Evolutionary conservation across 2,888 invertebrate species (phyloP).

Genomic region (Unio pictorum): DNA sequence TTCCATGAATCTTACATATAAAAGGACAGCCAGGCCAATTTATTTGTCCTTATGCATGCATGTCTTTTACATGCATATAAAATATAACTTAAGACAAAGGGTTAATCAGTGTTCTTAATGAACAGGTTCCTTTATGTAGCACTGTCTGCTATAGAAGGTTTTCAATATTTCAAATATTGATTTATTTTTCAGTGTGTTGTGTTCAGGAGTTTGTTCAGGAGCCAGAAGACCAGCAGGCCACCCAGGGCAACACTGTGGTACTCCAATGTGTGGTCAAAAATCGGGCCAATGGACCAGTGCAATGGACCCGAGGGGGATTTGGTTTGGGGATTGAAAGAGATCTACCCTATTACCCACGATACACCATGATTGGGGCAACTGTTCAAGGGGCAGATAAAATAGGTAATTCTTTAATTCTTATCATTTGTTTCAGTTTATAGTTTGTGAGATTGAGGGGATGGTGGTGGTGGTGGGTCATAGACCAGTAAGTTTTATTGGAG

Average conservation of each 20-base stretch:
- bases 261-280: slow-evolving; percentile 92
- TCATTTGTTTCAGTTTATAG: not conserved
- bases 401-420: slow-evolving; percentile 16
- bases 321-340: slow-evolving; percentile 93
- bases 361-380: slow-evolving; percentile 92
- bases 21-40: too few species aligned
- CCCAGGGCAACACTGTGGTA: slow-evolving; percentile 89
- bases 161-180: not conserved
- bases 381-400: slow-evolving; percentile 18
- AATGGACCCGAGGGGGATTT: slow-evolving; percentile 95
- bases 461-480: too few species aligned
- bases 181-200: slow-evolving; percentile 42
- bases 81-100: too few species aligned
- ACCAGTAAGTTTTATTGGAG: too few species aligned
- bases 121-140: too few species aligned
- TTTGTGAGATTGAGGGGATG: too few species aligned
- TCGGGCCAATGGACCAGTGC: slow-evolving; percentile 86
- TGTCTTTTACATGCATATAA: too few species aligned
- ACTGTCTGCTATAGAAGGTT: not conserved
- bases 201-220: slow-evolving; percentile 93
- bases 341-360: slow-evolving; percentile 91
- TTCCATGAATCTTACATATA: too few species aligned
- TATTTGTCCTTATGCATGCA: too few species aligned
- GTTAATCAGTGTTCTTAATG: too few species aligned
- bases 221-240: slow-evolving; percentile 91